These are phyloP conservation scores for Lysandra coridon DNA, from an alignment of 2,888 invertebrate species.

Conservation along the genomic window DNA sequence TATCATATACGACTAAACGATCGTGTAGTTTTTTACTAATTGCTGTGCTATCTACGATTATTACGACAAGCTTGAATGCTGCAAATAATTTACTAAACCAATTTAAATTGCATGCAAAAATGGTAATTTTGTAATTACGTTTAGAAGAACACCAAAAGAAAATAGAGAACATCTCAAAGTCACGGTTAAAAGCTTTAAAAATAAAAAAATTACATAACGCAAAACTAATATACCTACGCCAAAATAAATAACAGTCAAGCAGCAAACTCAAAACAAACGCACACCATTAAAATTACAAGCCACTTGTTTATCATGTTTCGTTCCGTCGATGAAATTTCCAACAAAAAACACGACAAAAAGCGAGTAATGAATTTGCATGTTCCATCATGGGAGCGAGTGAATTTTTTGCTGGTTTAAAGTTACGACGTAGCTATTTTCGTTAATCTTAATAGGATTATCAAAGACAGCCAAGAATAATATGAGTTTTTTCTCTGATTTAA, in stretches of 20 bases:
- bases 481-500: slow-evolving; percentile 11
- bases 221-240: slow-evolving; percentile 34
- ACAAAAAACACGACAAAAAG: slow-evolving; percentile 35
- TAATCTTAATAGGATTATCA: slow-evolving; percentile 1
- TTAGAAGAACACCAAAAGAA: neutral
- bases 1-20: slow-evolving; percentile 9
- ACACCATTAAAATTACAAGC: slow-evolving; percentile 50
- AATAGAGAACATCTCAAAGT: neutral
- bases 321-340: slow-evolving; percentile 45
- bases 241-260: slow-evolving; percentile 17
- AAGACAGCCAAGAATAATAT: slow-evolving; percentile 7
- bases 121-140: neutral
- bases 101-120: neutral
- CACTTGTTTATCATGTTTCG: slow-evolving; percentile 60
- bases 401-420: slow-evolving; percentile 25
- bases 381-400: slow-evolving; percentile 30
- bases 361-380: slow-evolving; percentile 36
- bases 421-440: slow-evolving; percentile 27
- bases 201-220: neutral
- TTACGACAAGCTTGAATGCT: neutral
- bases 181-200: too few species aligned
- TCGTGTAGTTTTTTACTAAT: neutral
- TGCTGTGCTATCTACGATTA: neutral
- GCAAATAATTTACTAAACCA: neutral
- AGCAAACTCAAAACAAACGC: slow-evolving; percentile 46